Evolutionary conservation across 2,888 invertebrate species (phyloP).

Genomic region (Drosophila mettleri): DNA sequence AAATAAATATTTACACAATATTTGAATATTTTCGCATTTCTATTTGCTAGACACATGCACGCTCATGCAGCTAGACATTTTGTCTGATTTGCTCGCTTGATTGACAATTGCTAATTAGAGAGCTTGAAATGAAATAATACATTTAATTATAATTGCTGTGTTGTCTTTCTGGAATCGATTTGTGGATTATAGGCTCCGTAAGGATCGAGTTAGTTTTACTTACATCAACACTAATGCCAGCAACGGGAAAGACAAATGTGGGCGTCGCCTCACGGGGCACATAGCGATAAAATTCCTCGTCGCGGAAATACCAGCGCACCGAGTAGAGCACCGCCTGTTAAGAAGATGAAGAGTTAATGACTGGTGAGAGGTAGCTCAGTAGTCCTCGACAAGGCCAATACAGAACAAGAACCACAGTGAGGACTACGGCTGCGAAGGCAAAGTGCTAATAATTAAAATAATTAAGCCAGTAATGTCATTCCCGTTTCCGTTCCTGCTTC

Average conservation of each 20-base stretch:
- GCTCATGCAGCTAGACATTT: slow-evolving; percentile 12
- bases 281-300: slow-evolving; percentile 88
- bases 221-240: slow-evolving; percentile 88
- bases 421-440: slow-evolving; percentile 58
- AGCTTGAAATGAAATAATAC: neutral
- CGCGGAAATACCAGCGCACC: slow-evolving; percentile 88
- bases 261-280: slow-evolving; percentile 87
- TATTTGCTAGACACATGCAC: slow-evolving; percentile 55
- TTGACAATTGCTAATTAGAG: slow-evolving; percentile 41
- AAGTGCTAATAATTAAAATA: slow-evolving; percentile 78
- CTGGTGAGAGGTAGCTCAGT: slow-evolving; percentile 45
- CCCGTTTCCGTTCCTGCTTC: slow-evolving; percentile 2
- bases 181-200: neutral
- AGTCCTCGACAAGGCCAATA: slow-evolving; percentile 7
- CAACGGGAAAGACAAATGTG: slow-evolving; percentile 86
- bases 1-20: slow-evolving; percentile 78
- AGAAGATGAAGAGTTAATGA: slow-evolving; percentile 49
- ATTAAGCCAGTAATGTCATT: slow-evolving; percentile 65
- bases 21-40: slow-evolving; percentile 73
- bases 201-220: slow-evolving; percentile 82
- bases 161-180: neutral
- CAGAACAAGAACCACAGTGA: slow-evolving; percentile 15
- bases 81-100: slow-evolving; percentile 60
- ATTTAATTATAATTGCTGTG: slow-evolving; percentile 14
- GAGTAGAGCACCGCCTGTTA: slow-evolving; percentile 86